Conservation (phyloP, 2,113 vertebrate genomes). For the Heterochromis multidens region DNA sequence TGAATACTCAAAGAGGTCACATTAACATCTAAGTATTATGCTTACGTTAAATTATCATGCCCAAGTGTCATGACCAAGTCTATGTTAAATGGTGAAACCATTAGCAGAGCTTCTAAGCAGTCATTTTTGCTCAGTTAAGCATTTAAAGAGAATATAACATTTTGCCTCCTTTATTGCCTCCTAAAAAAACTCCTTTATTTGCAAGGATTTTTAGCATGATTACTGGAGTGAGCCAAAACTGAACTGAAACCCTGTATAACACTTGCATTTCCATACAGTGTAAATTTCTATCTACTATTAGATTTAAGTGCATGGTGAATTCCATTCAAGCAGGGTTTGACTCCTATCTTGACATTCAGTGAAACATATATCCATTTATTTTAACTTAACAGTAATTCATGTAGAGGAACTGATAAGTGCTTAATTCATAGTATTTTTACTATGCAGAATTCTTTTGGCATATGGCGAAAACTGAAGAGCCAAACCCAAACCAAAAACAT, state of each 20-base stretch:
- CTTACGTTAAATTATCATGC: slow-evolving; percentile 18
- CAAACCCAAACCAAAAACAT: slow-evolving; percentile 24
- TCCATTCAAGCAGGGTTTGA: background rate
- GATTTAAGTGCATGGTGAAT: background rate
- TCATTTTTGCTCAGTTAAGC: background rate
- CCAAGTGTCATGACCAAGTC: slow-evolving; percentile 16
- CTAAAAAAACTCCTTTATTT: background rate
- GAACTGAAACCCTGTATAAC: background rate
- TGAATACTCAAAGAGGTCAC: slow-evolving; percentile 38
- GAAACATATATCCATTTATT: background rate
- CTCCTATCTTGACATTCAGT: background rate
- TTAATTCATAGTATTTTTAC: background rate
- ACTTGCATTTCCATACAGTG: background rate
- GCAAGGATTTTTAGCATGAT: background rate
- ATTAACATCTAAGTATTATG: slow-evolving; percentile 51
- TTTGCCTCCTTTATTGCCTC: background rate
- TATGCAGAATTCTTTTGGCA: background rate
- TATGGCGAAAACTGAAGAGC: slow-evolving; percentile 24
- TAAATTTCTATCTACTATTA: background rate
- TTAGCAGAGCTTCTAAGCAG: background rate
- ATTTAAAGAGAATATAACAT: background rate
- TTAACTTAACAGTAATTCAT: background rate
- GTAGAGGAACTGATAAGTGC: background rate
- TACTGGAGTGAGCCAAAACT: background rate
- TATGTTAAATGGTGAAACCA: slow-evolving; percentile 6